Conservation (phyloP, 2,113 vertebrate genomes). For the Toxotes jaculatrix region DNA sequence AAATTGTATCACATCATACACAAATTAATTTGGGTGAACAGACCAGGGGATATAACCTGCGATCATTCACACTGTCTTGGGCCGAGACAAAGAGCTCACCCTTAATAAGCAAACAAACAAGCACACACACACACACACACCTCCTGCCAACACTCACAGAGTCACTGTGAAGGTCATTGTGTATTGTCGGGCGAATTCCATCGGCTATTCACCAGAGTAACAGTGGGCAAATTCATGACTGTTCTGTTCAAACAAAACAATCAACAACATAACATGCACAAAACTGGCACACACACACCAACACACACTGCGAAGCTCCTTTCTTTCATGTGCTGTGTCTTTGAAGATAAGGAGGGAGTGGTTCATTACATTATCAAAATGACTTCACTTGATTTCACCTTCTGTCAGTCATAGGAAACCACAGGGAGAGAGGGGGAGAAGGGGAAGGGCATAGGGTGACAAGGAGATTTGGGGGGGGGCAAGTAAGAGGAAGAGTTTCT, state of each 20-base stretch:
- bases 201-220: conserved; percentile 64
- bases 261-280: conserved; percentile 41
- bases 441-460: conserved; percentile 1
- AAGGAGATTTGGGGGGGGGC: neutral
- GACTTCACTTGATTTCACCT: conserved; percentile 68
- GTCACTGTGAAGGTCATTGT: conserved; percentile 70
- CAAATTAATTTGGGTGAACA: neutral
- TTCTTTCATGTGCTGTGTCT: conserved; percentile 55
- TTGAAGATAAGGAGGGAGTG: conserved; percentile 72
- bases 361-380: conserved; percentile 68
- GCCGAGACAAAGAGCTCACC: conserved; percentile 27
- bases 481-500: neutral
- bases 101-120: conserved; percentile 16
- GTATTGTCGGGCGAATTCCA: conserved; percentile 68
- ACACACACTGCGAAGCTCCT: conserved; percentile 34
- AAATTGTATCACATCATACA: neutral
- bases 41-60: conserved; percentile 3
- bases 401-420: conserved; percentile 45
- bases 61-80: conserved; percentile 28
- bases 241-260: conserved; percentile 70
- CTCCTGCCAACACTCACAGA: conserved; percentile 46
- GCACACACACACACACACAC: conserved; percentile 21
- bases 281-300: conserved; percentile 15
- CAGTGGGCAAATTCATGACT: conserved; percentile 74
- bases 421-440: neutral